Conservation (phyloP, 2,113 vertebrate genomes). For the Laterallus jamaicensis region DNA sequence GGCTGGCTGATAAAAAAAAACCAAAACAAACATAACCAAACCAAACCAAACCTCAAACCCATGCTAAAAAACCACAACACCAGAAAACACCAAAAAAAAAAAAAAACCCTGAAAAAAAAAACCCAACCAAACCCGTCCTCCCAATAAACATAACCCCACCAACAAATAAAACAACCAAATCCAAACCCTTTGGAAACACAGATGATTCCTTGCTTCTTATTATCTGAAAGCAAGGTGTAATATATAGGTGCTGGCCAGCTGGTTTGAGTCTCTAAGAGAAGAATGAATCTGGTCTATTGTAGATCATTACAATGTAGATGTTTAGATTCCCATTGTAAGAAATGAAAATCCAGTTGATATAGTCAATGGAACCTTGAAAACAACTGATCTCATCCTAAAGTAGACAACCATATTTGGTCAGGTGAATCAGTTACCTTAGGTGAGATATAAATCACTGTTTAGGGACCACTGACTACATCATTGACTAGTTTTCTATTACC, state of each 20-base stretch:
- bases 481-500: neutral
- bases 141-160: too few species aligned
- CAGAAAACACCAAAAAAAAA: too few species aligned
- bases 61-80: too few species aligned
- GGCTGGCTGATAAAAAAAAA: neutral
- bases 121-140: too few species aligned
- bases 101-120: too few species aligned
- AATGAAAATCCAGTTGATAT: neutral
- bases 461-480: neutral
- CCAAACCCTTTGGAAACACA: neutral
- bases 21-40: too few species aligned
- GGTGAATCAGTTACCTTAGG: neutral
- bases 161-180: too few species aligned
- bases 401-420: neutral
- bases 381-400: neutral
- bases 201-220: neutral
- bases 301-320: neutral
- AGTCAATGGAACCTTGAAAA: neutral
- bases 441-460: neutral
- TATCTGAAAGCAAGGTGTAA: neutral
- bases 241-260: neutral
- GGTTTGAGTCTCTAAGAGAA: neutral
- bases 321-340: neutral
- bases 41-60: too few species aligned
- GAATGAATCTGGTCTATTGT: neutral